Evolutionary conservation across 64 coral and sea anemone genomes (phyloP), one percentile per base, ranked within the genome.

Genomic region (Orbicella faveolata): DNA sequence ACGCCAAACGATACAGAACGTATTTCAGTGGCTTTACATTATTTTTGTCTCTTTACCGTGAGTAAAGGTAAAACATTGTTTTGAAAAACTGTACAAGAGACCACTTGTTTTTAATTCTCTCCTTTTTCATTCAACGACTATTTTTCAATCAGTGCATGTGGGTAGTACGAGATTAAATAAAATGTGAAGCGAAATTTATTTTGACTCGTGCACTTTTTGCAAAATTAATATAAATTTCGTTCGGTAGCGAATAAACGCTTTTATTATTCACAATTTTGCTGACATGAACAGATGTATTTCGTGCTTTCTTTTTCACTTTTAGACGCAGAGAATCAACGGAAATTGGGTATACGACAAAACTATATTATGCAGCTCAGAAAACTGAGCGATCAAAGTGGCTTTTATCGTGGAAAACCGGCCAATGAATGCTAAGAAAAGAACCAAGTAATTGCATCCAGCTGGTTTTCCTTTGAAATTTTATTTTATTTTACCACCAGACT

Each of bases 331-430:
- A 35, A 20, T 69, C 26, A 68, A 72, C 82, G 82, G 82, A 85
- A 85, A 85, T 85, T 51, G 23, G 10, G 65, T 52, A 70, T 85
- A 79, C 19, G 10, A 9, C 2, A 6, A 70, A 26, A 26, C 11
- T 12, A 66, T 85, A 66, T 85, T 72, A 52, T 85, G 41, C 23
- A 39, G 8, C 23, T 25, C 61, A 44, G 17, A 62, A 62, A 48
- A 64, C 80, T 39, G 6, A 73, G 23, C 34, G 64, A 85, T 72
- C 51, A 85, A 73, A 85, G 36, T 52, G 36, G 33, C 19, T 85
- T 85, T 84, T 85, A 85, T 85, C 82, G 21, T 57, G 5, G 20
- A 72, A 72, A 25, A 53, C 68, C 21, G 23, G 52, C 82, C 82
- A 85, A 85, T 85, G 37, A 52, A 14, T 41, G 1, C 4, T 12